phyloP scores from a whole-genome alignment of 2,113 vertebrate species.

The Nothoprocta pentlandii region DNA sequence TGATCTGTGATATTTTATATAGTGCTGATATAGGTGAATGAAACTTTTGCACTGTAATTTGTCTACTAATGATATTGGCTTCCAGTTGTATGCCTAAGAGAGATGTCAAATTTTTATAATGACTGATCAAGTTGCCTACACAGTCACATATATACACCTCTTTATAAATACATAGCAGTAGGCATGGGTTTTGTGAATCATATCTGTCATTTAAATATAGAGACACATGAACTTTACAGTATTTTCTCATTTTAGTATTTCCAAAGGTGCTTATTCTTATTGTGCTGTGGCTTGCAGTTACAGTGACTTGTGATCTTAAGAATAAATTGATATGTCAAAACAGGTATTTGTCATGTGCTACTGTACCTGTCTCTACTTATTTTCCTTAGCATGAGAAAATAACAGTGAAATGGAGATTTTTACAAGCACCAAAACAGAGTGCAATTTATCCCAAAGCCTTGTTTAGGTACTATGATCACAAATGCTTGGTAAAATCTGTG shows the following conservation, averaged over 20 bases:
- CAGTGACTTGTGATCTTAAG: not conserved
- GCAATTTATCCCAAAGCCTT: not conserved
- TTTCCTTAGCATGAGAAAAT: not conserved
- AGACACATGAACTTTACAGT: not conserved
- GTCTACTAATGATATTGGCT: not conserved
- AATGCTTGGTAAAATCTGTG: not conserved
- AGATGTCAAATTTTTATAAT: not conserved
- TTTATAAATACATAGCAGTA: not conserved
- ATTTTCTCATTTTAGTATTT: conserved; percentile 43
- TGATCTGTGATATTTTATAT: not conserved
- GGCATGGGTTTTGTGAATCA: not conserved
- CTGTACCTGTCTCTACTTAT: not conserved
- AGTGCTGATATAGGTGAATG: not conserved
- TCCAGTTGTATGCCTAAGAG: not conserved
- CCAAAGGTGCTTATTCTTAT: not conserved
- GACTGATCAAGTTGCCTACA: not conserved
- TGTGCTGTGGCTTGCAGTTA: not conserved
- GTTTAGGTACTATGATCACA: not conserved
- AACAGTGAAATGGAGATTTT: not conserved
- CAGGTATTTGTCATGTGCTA: not conserved
- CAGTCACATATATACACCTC: not conserved
- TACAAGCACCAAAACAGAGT: not conserved
- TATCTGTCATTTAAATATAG: conserved; percentile 31
- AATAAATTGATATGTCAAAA: not conserved
- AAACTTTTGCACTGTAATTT: not conserved